A percentile compares a stretch with the other conserved stretches of the same genome.
Conservation (phyloP, 2,113 vertebrate species). For the Dasypus novemcinctus region DNA sequence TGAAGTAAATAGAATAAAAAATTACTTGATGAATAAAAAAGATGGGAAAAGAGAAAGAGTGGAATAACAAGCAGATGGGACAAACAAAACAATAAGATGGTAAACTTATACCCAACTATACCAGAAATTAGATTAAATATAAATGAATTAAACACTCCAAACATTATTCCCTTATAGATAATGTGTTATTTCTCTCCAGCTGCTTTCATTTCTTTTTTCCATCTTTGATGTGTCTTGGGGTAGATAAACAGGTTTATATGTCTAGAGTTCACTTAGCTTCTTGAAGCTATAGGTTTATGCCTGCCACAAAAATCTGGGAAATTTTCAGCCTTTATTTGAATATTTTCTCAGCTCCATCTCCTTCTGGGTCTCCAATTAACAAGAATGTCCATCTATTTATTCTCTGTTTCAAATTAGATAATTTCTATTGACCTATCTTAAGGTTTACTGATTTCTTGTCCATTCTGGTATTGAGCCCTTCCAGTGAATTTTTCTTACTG, state of each 20-base stretch:
- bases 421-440: not conserved
- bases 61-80: not conserved
- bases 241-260: too few species aligned
- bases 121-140: not conserved
- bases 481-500: not conserved
- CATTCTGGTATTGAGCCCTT: not conserved
- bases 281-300: too few species aligned
- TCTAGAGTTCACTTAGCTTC: too few species aligned
- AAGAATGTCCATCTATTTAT: not conserved
- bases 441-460: not conserved
- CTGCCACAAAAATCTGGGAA: too few species aligned
- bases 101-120: not conserved
- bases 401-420: not conserved
- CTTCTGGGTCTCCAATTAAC: too few species aligned
- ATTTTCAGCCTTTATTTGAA: too few species aligned
- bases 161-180: too few species aligned
- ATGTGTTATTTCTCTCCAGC: too few species aligned
- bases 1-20: not conserved
- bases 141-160: not conserved
- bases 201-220: too few species aligned
- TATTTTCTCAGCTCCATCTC: too few species aligned
- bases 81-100: not conserved
- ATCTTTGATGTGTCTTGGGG: too few species aligned
- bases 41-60: not conserved
- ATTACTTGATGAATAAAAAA: not conserved